A percentile compares a stretch with the other conserved stretches of the same genome.
phyloP scores from a whole-genome alignment of 64 coral and sea anemone species.

The Dendronephthya gigantea region DNA sequence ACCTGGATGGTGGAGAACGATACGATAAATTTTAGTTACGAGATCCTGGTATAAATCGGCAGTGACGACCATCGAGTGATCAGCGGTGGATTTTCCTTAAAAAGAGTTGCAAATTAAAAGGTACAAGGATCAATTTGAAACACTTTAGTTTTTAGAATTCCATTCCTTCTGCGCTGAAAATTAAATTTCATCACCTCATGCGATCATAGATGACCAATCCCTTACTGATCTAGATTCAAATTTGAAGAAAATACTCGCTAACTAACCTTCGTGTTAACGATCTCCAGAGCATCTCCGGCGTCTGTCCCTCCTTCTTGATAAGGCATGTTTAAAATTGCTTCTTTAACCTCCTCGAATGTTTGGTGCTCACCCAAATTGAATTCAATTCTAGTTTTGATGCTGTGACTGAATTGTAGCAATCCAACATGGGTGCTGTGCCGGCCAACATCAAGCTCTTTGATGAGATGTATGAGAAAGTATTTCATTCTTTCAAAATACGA shows the following conservation, averaged over 20 bases:
- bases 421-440: background rate
- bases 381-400: background rate
- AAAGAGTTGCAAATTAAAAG: too few relatives aligned
- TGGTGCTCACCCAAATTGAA: background rate
- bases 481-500: conserved; percentile 5
- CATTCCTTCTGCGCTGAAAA: too few relatives aligned
- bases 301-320: conserved; percentile 2
- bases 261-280: background rate
- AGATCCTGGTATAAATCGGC: too few relatives aligned
- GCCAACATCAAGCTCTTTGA: background rate
- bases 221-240: too few relatives aligned
- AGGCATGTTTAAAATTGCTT: background rate
- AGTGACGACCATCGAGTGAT: too few relatives aligned
- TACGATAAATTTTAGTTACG: background rate
- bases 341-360: background rate
- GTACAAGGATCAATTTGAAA: too few relatives aligned
- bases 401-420: background rate
- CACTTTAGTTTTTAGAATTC: too few relatives aligned
- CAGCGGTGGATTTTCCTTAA: too few relatives aligned
- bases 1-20: background rate
- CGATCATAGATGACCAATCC: too few relatives aligned
- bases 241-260: too few relatives aligned
- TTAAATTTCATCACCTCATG: too few relatives aligned
- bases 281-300: background rate
- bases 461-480: background rate